Conservation (phyloP, 1,140 invertebrate species). For the Cyrtorhinus lividipennis region DNA sequence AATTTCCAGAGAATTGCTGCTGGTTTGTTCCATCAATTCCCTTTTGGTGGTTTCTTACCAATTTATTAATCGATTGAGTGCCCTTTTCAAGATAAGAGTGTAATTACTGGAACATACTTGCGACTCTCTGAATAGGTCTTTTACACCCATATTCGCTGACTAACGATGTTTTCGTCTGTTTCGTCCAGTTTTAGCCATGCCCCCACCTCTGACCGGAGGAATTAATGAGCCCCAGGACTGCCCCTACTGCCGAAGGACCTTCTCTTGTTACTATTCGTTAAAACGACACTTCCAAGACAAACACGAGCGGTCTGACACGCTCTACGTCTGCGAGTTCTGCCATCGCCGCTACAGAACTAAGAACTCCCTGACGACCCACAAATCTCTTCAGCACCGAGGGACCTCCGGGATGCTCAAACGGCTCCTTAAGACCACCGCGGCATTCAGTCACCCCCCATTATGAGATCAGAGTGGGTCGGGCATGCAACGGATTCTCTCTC, state of each 20-base stretch:
- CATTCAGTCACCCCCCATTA: slow-evolving; percentile 22
- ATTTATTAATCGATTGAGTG: too few species aligned
- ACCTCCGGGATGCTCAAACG: slow-evolving; percentile 71
- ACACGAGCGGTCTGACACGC: slow-evolving; percentile 71
- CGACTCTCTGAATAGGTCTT: too few species aligned
- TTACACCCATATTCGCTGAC: background rate
- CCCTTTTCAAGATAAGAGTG: too few species aligned
- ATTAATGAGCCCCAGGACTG: slow-evolving; percentile 81
- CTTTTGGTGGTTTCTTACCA: background rate
- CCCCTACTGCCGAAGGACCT: slow-evolving; percentile 73
- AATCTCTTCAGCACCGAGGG: slow-evolving; percentile 73
- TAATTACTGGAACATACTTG: too few species aligned
- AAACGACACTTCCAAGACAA: slow-evolving; percentile 83
- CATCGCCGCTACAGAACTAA: slow-evolving; percentile 72
- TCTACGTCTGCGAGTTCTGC: slow-evolving; percentile 79
- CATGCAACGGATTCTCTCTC: slow-evolving; percentile 11
- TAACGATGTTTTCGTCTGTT: slow-evolving; percentile 2
- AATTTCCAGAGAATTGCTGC: too few species aligned
- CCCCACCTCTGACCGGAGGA: slow-evolving; percentile 67
- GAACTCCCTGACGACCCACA: slow-evolving; percentile 78
- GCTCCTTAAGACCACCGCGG: slow-evolving; percentile 42
- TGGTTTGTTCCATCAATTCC: too few species aligned
- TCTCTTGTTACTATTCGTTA: slow-evolving; percentile 79
- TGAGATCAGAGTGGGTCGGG: background rate
- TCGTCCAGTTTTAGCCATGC: slow-evolving; percentile 31